Evolutionary conservation across 2,113 vertebrate species (phyloP).

Genomic region (Calyptommatus sinebrachiatus): DNA sequence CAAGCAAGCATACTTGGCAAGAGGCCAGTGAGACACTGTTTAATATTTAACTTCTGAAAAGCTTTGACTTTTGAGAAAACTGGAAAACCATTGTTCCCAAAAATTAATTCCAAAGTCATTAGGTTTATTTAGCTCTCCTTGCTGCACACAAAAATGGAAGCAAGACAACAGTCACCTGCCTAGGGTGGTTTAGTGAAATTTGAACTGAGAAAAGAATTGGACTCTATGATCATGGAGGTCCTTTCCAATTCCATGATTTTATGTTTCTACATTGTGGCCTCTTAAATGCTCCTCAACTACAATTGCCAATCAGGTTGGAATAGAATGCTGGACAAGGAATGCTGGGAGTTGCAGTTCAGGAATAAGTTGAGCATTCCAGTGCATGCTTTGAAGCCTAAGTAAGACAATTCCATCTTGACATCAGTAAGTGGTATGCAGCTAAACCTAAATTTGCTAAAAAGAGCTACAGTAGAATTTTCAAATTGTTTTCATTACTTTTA

Average conservation of each 20-base stretch:
- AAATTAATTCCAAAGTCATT: accelerated
- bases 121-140: slow-evolving; percentile 60
- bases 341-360: too few species aligned
- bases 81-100: not conserved
- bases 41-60: not conserved
- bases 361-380: too few species aligned
- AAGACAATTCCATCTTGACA: not conserved
- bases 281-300: too few species aligned
- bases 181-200: too few species aligned
- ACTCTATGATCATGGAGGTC: too few species aligned
- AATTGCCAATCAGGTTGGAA: too few species aligned
- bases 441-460: not conserved
- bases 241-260: too few species aligned
- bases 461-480: not conserved
- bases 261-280: too few species aligned
- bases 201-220: too few species aligned
- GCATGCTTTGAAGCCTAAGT: not conserved
- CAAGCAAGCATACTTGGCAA: slow-evolving; percentile 1
- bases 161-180: not conserved
- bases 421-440: not conserved
- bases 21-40: accelerated
- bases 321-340: too few species aligned
- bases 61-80: not conserved
- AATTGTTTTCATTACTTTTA: not conserved
- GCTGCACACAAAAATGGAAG: slow-evolving; percentile 26